These are phyloP conservation scores for Alfaro cultratus DNA, from an alignment of 2,797 vertebrate species.

Conservation along the genomic window DNA sequence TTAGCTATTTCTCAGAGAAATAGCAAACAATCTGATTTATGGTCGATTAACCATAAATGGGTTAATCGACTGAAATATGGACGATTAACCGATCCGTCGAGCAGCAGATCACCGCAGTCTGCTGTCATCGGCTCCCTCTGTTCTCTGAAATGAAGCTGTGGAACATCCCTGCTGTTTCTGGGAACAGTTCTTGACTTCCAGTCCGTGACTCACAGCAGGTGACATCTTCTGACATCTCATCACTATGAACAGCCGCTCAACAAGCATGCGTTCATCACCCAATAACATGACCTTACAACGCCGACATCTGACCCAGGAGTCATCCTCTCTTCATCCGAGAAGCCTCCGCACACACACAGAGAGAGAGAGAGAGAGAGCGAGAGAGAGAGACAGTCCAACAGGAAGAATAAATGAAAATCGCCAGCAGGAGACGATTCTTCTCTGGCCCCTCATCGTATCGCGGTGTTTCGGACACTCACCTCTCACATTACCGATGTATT, in stretches of 20 bases:
- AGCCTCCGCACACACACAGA: background rate
- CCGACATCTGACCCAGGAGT: slow-evolving; percentile 2
- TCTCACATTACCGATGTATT: background rate
- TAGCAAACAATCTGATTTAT: too few species aligned
- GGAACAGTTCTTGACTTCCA: background rate
- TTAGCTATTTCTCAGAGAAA: background rate
- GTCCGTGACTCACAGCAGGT: background rate
- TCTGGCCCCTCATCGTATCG: background rate
- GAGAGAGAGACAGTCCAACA: background rate
- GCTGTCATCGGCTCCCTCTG: background rate
- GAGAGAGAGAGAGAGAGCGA: background rate
- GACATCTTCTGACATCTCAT: background rate
- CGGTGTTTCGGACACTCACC: background rate
- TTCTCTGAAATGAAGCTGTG: background rate
- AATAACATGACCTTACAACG: background rate
- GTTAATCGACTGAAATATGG: background rate
- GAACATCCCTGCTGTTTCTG: background rate
- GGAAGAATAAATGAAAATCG: background rate
- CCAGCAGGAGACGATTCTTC: background rate
- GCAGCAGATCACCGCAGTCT: background rate
- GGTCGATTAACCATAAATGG: background rate
- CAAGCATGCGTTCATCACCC: background rate
- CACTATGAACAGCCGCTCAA: background rate
- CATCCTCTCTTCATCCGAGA: background rate
- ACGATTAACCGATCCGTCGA: background rate